These are phyloP conservation scores for Hippopotamyrus pictus DNA, from an alignment of 2,797 vertebrate species.

Conservation along the genomic window DNA sequence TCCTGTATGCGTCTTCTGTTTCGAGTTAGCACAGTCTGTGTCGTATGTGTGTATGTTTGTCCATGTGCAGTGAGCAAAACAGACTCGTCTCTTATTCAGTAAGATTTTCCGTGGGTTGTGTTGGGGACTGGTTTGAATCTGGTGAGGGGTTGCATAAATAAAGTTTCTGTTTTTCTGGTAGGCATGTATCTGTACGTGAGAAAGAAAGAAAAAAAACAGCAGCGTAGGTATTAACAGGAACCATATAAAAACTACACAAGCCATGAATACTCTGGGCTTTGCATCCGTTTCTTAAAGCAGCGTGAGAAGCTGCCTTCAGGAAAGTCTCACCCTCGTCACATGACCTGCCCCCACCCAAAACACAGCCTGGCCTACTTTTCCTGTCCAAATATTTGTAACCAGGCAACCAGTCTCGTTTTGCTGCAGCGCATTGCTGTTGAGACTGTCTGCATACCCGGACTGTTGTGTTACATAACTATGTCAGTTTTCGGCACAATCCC, in stretches of 20 bases:
- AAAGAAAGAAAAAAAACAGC: background rate
- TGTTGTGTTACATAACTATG: background rate
- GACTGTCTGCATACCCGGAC: slow-evolving; percentile 50
- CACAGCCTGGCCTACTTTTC: slow-evolving; percentile 61
- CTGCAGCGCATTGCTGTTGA: slow-evolving; percentile 55
- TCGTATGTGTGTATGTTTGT: background rate
- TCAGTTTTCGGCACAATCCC: background rate
- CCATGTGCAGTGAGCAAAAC: background rate
- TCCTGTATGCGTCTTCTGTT: background rate
- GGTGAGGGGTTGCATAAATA: background rate
- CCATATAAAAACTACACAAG: background rate
- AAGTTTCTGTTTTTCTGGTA: background rate
- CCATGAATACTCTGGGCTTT: background rate
- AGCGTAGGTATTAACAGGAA: background rate
- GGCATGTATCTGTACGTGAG: background rate
- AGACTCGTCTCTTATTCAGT: background rate
- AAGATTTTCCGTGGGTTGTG: background rate
- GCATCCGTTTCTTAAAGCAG: background rate
- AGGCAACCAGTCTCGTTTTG: slow-evolving; percentile 67
- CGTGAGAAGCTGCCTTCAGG: slow-evolving; percentile 50
- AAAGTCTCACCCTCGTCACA: slow-evolving; percentile 51
- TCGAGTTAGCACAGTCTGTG: slow-evolving; percentile 7
- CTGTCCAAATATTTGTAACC: slow-evolving; percentile 72
- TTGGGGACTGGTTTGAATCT: background rate
- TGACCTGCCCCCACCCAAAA: slow-evolving; percentile 54